Evolutionary conservation across 2,888 invertebrate genomes (phyloP), one percentile per base, ranked within the genome.

Genomic region (Oscheius sp.): DNA sequence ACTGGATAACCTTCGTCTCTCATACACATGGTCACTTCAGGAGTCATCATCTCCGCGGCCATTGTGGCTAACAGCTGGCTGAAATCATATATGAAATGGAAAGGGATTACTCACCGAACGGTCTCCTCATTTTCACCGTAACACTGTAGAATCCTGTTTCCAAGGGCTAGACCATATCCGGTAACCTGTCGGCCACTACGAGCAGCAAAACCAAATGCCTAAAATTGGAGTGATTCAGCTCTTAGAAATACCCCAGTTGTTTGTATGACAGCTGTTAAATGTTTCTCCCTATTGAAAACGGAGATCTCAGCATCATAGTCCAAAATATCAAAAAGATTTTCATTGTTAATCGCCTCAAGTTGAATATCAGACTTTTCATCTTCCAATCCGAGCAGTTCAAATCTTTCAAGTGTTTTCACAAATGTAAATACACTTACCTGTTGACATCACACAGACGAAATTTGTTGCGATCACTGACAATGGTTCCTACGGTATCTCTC

Each of bases 401-500:
- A 71, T 70, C 76, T 72, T n/a, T 49, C 38, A 57, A n/a, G 49
- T 22, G 2, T 24, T 28, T 22, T n/a, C 26, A 20, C 32, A 32
- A 6, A 24, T 4, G 5, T 20, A 36, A 5, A 2, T 24, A 33
- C 45, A 22, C 33, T 44, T 32, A 81, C 81, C 74, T 74, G 61
- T 71, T 62, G 41, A 80, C 73, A 6, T 78, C 78, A 44, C 82
- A 72, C 51, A 79, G 72, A 17, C 71, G 72, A 59, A 73, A 82
- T 24, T 73, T 73, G 69, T 67, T 68, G 24, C 73, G 74, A 69
- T 84, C 84, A 47, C 67, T 63, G 49, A 84, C 82, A 50, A 84
- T 72, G 62, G 83, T 81, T 56, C 84, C 84, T 36, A 68, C 70
- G 63, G 62, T 75, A 51, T 84, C 84, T 54, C 84, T 72, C 84